Conservation (phyloP, 2,113 vertebrate species). For the Takifugu bimaculatus region DNA sequence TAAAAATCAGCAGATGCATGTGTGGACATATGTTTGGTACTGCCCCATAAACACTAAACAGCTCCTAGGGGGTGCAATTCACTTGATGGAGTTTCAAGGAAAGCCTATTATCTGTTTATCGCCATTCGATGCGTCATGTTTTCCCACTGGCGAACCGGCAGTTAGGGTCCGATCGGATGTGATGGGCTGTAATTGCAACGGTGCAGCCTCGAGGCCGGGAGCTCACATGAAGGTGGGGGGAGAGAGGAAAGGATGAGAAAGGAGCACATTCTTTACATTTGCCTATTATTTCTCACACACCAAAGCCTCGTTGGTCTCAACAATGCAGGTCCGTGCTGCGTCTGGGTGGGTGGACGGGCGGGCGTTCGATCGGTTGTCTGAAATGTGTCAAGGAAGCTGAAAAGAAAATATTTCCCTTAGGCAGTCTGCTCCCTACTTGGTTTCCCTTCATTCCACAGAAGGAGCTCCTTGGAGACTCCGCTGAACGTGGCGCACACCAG, state of each 20-base stretch:
- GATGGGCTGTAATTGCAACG: slow-evolving; percentile 55
- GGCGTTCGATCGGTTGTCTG: neutral
- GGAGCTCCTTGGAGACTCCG: slow-evolving; percentile 23
- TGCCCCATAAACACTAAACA: slow-evolving; percentile 64
- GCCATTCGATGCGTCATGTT: slow-evolving; percentile 64
- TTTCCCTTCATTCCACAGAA: slow-evolving; percentile 30
- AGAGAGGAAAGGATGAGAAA: neutral
- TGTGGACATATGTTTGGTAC: slow-evolving; percentile 45
- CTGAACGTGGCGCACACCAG: slow-evolving; percentile 29
- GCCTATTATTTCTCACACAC: neutral
- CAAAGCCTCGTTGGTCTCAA: slow-evolving; percentile 4
- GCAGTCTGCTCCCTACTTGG: slow-evolving; percentile 13
- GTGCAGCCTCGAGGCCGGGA: slow-evolving; percentile 22
- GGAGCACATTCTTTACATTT: neutral
- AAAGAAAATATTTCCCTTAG: slow-evolving; percentile 18
- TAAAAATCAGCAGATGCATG: slow-evolving; percentile 69
- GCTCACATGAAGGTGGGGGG: neutral
- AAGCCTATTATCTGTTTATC: slow-evolving; percentile 72
- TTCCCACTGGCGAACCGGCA: slow-evolving; percentile 55
- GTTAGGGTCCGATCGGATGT: slow-evolving; percentile 62
- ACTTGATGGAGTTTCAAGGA: slow-evolving; percentile 61
- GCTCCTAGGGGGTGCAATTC: slow-evolving; percentile 50
- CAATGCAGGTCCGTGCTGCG: slow-evolving; percentile 7
- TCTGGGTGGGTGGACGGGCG: slow-evolving; percentile 1
- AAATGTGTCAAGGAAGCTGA: slow-evolving; percentile 12